A percentile compares a stretch with the other conserved stretches of the same genome.
phyloP scores from a whole-genome alignment of 2,797 vertebrate species.

The Peromyscus nudipes region DNA sequence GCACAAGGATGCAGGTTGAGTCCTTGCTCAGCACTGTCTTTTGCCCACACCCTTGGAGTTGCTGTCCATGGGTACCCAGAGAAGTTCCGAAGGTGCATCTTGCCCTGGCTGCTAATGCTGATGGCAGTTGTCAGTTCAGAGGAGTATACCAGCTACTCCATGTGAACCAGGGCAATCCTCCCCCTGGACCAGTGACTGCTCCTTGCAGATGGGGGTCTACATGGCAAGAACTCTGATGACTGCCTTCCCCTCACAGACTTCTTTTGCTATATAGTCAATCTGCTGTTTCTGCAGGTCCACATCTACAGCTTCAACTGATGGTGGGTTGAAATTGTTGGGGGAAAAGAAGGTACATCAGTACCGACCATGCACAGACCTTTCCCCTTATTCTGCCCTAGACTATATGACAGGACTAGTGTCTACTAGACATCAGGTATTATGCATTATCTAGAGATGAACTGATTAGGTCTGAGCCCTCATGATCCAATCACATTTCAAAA shows the following conservation, averaged over 20 bases:
- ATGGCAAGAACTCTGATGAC: background rate
- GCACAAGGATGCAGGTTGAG: background rate
- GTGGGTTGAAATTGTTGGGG: background rate
- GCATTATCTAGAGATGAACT: background rate
- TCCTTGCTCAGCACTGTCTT: background rate
- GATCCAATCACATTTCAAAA: background rate
- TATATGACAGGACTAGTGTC: background rate
- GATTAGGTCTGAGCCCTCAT: background rate
- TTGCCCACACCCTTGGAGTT: background rate
- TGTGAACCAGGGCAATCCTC: background rate
- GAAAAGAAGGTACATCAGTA: background rate
- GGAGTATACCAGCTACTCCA: background rate
- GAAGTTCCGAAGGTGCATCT: background rate
- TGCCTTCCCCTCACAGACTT: too few relatives aligned
- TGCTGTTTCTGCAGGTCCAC: background rate
- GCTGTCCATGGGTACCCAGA: background rate
- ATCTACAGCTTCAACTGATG: background rate
- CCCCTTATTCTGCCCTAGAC: background rate
- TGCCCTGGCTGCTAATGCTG: background rate
- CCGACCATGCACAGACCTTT: background rate
- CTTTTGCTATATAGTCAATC: background rate
- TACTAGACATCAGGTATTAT: background rate
- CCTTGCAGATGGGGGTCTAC: background rate
- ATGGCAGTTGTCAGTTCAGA: background rate
- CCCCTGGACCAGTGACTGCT: background rate